These are phyloP conservation scores for Synergus japonicus DNA, from an alignment of 2,888 invertebrate genomes.

Conservation along the genomic window DNA sequence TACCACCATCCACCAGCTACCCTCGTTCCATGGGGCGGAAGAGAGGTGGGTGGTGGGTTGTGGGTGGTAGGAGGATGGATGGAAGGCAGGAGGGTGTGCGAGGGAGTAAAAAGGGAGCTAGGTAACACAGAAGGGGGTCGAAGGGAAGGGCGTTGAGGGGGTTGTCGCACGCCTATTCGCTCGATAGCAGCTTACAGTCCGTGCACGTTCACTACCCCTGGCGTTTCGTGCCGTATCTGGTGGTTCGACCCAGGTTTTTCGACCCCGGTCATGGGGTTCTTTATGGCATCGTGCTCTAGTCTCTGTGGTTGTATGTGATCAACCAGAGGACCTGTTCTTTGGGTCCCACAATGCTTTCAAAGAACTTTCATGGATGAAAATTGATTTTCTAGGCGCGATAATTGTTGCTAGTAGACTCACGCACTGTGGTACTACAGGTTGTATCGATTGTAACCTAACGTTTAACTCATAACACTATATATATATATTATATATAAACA, in stretches of 20 bases:
- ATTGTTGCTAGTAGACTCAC: slow-evolving; percentile 63
- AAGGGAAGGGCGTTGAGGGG: slow-evolving; percentile 62
- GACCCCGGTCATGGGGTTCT: slow-evolving; percentile 54
- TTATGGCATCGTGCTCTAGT: slow-evolving; percentile 45
- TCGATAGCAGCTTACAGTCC: slow-evolving; percentile 76
- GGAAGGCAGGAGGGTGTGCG: slow-evolving; percentile 53
- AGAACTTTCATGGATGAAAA: slow-evolving; percentile 55
- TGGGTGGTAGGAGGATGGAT: slow-evolving; percentile 49
- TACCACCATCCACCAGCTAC: slow-evolving; percentile 55
- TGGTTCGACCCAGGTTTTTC: slow-evolving; percentile 55
- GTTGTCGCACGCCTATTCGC: slow-evolving; percentile 75
- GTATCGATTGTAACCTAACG: slow-evolving; percentile 72
- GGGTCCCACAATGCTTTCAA: not conserved
- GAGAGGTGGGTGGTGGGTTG: slow-evolving; percentile 55
- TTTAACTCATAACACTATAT: slow-evolving; percentile 39
- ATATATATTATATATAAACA: not conserved
- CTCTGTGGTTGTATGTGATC: not conserved
- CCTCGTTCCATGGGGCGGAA: slow-evolving; percentile 48
- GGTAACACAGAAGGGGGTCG: slow-evolving; percentile 55
- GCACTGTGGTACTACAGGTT: slow-evolving; percentile 59
- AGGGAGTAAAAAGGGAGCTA: slow-evolving; percentile 46
- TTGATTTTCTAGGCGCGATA: slow-evolving; percentile 72
- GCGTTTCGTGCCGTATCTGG: slow-evolving; percentile 58
- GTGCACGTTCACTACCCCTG: slow-evolving; percentile 69
- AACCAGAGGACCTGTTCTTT: slow-evolving; percentile 43